phyloP scores from a whole-genome alignment of 1,140 invertebrate species.

The Lordiphosa stackelbergi region DNA sequence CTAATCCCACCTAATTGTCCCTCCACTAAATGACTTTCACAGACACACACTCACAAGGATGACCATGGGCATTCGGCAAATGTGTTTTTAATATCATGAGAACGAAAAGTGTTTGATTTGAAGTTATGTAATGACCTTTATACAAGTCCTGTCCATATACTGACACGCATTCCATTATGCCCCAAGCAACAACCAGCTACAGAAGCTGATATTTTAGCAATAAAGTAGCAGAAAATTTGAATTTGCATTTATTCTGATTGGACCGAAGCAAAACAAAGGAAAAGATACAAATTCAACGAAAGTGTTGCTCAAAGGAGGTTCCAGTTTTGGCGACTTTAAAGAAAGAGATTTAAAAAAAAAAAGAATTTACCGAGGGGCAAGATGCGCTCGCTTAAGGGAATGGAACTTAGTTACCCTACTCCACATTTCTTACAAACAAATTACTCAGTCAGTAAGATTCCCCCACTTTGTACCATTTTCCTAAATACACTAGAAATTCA shows the following conservation, averaged over 20 bases:
- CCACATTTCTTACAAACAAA: too few relatives aligned
- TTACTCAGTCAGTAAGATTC: too few relatives aligned
- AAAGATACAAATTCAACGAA: background rate
- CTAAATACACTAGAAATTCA: too few relatives aligned
- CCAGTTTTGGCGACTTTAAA: too few relatives aligned
- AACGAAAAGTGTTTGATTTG: constrained; percentile 57
- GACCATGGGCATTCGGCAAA: constrained; percentile 30
- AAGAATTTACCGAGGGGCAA: too few relatives aligned
- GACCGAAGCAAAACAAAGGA: background rate
- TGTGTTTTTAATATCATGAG: constrained; percentile 58
- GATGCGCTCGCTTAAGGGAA: too few relatives aligned
- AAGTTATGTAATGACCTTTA: constrained; percentile 50
- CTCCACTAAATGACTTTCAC: constrained; percentile 11
- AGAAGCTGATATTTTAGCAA: constrained; percentile 7
- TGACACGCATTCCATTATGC: constrained; percentile 2
- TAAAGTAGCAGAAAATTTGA: constrained; percentile 25
- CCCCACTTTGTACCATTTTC: too few relatives aligned
- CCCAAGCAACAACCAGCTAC: background rate
- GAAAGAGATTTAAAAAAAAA: too few relatives aligned
- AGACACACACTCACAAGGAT: constrained; percentile 7
- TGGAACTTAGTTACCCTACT: too few relatives aligned
- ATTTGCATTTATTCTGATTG: constrained; percentile 2
- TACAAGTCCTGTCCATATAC: constrained; percentile 9
- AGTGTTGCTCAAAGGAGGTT: background rate
- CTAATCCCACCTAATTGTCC: constrained; percentile 54